phyloP scores from a whole-genome alignment of 2,888 invertebrate species.

The Eristalinus aeneus region DNA sequence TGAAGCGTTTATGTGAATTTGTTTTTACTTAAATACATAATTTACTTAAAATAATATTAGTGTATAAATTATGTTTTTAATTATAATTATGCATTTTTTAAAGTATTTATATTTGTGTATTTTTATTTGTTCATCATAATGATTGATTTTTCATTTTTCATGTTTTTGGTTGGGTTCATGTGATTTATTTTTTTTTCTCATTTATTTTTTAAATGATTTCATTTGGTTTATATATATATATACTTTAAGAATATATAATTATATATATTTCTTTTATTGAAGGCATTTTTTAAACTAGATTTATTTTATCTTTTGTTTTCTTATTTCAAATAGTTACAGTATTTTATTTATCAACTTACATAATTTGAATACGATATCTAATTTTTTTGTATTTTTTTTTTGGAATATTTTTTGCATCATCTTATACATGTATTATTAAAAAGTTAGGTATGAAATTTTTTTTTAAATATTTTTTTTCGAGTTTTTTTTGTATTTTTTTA shows the following conservation, averaged over 20 bases:
- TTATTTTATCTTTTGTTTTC: conserved; percentile 63
- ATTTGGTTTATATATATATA: conserved; percentile 44
- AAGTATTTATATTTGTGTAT: conserved; percentile 49
- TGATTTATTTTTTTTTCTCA: conserved; percentile 69
- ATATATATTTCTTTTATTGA: conserved; percentile 63
- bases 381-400: conserved; percentile 62
- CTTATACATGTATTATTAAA: conserved; percentile 67
- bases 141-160: conserved; percentile 44
- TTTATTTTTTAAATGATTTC: conserved; percentile 61
- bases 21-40: conserved; percentile 59
- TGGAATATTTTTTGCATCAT: conserved; percentile 37
- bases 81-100: conserved; percentile 39
- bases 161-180: conserved; percentile 17
- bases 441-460: conserved; percentile 71
- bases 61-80: conserved; percentile 47
- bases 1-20: conserved; percentile 70
- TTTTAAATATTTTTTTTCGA: conserved; percentile 72
- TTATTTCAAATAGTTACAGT: conserved; percentile 66
- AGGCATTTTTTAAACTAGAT: conserved; percentile 72
- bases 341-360: conserved; percentile 67
- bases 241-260: conserved; percentile 68
- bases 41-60: conserved; percentile 62
- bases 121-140: conserved; percentile 55
- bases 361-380: conserved; percentile 72
- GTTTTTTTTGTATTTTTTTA: conserved; percentile 63